Evolutionary conservation across 2,113 vertebrate genomes (phyloP), one percentile per base, ranked within the genome.

Genomic region (Alectura lathami): DNA sequence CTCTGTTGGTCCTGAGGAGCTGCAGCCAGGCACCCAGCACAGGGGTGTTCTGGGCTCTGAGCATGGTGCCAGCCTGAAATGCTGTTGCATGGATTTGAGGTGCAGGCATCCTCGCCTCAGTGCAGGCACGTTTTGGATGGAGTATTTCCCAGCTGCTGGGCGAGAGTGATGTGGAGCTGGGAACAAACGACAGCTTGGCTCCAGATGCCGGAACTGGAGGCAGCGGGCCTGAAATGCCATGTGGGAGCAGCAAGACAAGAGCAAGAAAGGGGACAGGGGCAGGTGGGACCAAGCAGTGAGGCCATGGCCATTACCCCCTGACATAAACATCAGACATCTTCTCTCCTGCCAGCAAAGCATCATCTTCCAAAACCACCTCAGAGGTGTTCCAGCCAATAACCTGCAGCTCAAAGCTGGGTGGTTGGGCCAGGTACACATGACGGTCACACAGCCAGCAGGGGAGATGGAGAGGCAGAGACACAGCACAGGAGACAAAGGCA

Each of bases 261-360:
- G 30, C 9, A 22, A 29, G 42, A 63, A 30, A 13, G 45, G 23
- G 85, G 22, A 87, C 51, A 97, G 97, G 97, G 92, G 94, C 97
- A 97, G 42, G 89, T 36, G 34, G 80, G 88, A 97, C 23, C 30
- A 16, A 76, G 69, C 45, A 60, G 54, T 0, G 6, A 23, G 50
- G 40, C 29, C 51, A 30, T 0, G 0, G n/a, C 60, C 93, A 94
- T 98, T 98, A 98, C 98, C 98, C 98, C 98, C 98, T 98, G 97
- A 98, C 98, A 98, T 93, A 98, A 98, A 98, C 97, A 97, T 98
- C 98, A 96, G 98, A 98, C 97, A 98, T 97, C 98, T 98, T 98
- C 98, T 98, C 97, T 97, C 98, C 98, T 74, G 83, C 98, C 98
- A 98, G 97, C 97, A 98, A 98, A 98, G 97, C 98, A 97, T 97